phyloP scores from a whole-genome alignment of 2,888 invertebrate species.

The Gastrophysa polygoni region DNA sequence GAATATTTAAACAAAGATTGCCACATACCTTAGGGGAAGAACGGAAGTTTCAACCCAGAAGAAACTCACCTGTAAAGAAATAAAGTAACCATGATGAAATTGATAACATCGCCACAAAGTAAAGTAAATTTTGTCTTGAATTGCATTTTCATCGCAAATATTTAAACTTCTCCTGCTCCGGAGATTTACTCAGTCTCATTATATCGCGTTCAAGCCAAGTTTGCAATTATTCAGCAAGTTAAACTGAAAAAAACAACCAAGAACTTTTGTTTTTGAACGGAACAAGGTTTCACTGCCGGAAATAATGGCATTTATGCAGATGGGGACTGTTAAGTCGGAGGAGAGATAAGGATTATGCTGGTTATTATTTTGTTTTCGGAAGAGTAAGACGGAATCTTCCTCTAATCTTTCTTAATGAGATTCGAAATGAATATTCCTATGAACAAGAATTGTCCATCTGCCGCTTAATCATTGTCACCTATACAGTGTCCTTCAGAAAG shows the following conservation, averaged over 20 bases:
- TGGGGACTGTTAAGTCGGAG: slow-evolving; percentile 20
- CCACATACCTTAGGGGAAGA: too few relatives aligned
- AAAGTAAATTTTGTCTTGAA: background rate
- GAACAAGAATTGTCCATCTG: too few relatives aligned
- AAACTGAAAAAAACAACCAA: slow-evolving; percentile 25
- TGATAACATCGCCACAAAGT: background rate
- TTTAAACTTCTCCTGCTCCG: background rate
- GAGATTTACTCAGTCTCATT: slow-evolving; percentile 20
- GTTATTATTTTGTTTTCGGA: slow-evolving; percentile 23
- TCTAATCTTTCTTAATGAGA: slow-evolving; percentile 10
- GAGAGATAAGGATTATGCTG: slow-evolving; percentile 23
- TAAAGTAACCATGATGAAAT: background rate
- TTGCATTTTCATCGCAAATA: background rate
- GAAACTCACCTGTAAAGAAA: background rate
- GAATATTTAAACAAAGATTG: too few relatives aligned
- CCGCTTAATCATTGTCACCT: too few relatives aligned
- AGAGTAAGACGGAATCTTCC: slow-evolving; percentile 10
- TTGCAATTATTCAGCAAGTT: slow-evolving; percentile 23
- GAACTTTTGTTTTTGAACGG: slow-evolving; percentile 27
- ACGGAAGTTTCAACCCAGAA: too few relatives aligned
- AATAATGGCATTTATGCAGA: slow-evolving; percentile 32
- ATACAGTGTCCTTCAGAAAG: too few relatives aligned
- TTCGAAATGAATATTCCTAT: background rate
- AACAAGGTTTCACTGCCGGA: slow-evolving; percentile 25
- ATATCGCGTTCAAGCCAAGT: slow-evolving; percentile 14